Evolutionary conservation across 2,888 invertebrate genomes (phyloP).

Genomic region (Quadroppia sp.): DNA sequence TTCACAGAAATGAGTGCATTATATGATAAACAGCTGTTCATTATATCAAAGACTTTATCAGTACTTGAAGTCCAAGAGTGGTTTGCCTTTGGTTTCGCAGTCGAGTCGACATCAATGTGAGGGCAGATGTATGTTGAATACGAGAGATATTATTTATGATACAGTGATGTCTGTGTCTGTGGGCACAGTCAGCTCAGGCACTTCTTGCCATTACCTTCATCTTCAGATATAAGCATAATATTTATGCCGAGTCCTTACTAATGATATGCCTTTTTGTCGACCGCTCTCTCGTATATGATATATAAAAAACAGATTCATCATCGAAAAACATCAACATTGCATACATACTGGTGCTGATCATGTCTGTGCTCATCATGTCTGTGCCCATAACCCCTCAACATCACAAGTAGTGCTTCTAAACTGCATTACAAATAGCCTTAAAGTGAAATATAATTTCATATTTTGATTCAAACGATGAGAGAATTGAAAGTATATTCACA

Average conservation of each 20-base stretch:
- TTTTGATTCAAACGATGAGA: neutral
- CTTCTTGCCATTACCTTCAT: conserved; percentile 6
- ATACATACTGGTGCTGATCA: neutral
- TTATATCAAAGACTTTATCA: conserved; percentile 9
- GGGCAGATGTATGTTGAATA: neutral
- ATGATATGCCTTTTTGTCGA: neutral
- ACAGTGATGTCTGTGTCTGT: too few species aligned
- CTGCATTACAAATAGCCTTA: neutral
- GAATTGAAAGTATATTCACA: neutral
- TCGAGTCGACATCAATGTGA: neutral
- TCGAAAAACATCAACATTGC: neutral
- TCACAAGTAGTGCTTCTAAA: neutral
- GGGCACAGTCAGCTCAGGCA: neutral
- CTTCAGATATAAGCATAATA: neutral
- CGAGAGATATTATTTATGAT: too few species aligned
- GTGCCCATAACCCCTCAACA: neutral
- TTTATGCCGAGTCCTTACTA: neutral
- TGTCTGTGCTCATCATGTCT: neutral
- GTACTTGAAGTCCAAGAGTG: neutral
- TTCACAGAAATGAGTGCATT: neutral
- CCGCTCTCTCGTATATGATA: neutral
- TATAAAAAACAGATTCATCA: conserved; percentile 20
- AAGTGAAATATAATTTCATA: neutral
- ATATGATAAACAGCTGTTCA: conserved; percentile 29
- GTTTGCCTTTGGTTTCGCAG: too few species aligned